Evolutionary conservation across 2,797 vertebrate species (phyloP), one percentile per base, ranked within the genome.

Genomic region (Xiphophorus birchmanni): DNA sequence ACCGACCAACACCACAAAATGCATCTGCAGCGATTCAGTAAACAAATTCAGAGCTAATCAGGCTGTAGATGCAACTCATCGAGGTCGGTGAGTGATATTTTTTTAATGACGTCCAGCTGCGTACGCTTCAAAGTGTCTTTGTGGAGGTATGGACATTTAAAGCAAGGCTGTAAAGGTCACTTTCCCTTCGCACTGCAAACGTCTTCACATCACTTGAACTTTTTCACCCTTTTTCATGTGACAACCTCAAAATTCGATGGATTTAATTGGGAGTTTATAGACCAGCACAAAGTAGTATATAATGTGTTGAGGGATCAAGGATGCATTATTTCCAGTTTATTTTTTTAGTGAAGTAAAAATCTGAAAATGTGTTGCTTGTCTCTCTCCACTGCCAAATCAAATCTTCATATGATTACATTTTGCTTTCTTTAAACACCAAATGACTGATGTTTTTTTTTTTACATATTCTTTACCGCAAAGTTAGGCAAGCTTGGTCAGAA

Each of bases 161-260:
- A 84, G 74, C 69, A 63, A 74, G 77, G 72, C 65, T 77, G 67
- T 82, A 87, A 92, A 90, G 91, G 90, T 93, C 91, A 91, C 60
- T 86, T 88, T 81, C 87, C 82, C 72, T 71, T 72, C 12, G 42
- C 42, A n/a, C 8, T n/a, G 40, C 23, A 71, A 44, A 44, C 2
- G 26, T n/a, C 26, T 72, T 45, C 42, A 29, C 23, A 45, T 29
- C 23, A 8, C 23, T 71, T n/a, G 4, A 42, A 42, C 67, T 4
- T 65, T 67, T 40, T 67, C 63, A 67, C 63, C 35, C 23, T 40
- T 67, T 40, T 11, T 13, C 4, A 15, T 13, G 21, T 71, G 12
- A 71, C 40, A n/a, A 44, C 4, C 40, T 3, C 21, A 26, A 42
- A 42, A 69, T 5, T 15, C 1, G 2, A 12, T 42, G 67, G 40